Conservation (phyloP, 2,113 vertebrate genomes). For the Reinhardtius hippoglossoides region DNA sequence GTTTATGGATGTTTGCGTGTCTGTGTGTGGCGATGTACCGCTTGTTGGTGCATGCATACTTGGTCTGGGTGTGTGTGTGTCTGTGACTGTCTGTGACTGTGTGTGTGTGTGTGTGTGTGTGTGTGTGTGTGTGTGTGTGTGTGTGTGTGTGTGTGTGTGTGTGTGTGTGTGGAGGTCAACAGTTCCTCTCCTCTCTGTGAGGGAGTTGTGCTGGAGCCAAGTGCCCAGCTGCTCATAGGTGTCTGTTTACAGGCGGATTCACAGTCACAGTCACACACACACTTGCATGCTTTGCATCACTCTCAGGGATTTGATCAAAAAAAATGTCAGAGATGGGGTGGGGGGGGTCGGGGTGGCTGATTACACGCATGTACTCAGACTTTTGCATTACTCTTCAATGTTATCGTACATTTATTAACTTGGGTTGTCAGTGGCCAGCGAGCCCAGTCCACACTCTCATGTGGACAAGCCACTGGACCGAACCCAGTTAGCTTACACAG, state of each 20-base stretch:
- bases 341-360: neutral
- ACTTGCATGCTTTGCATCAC: conserved; percentile 22
- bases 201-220: conserved; percentile 84
- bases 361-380: conserved; percentile 14
- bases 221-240: conserved; percentile 90
- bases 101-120: conserved; percentile 59
- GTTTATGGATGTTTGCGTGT: conserved; percentile 70
- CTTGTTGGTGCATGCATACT: conserved; percentile 57
- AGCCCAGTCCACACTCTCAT: too few relatives aligned
- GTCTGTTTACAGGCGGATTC: conserved; percentile 73
- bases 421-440: too few relatives aligned
- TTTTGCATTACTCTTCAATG: neutral
- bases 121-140: conserved; percentile 31
- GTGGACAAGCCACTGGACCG: too few relatives aligned
- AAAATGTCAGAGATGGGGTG: neutral
- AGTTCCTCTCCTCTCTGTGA: conserved; percentile 79
- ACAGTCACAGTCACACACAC: conserved; percentile 29
- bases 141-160: conserved; percentile 23
- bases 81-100: neutral
- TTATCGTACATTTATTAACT: neutral
- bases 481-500: too few relatives aligned
- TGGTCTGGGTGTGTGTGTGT: conserved; percentile 22
- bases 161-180: conserved; percentile 82
- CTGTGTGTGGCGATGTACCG: conserved; percentile 63
- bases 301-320: neutral